Base-by-base conservation (phyloP, 2,113 vertebrate species). In the Sinocyclocheilus grahami region DNA sequence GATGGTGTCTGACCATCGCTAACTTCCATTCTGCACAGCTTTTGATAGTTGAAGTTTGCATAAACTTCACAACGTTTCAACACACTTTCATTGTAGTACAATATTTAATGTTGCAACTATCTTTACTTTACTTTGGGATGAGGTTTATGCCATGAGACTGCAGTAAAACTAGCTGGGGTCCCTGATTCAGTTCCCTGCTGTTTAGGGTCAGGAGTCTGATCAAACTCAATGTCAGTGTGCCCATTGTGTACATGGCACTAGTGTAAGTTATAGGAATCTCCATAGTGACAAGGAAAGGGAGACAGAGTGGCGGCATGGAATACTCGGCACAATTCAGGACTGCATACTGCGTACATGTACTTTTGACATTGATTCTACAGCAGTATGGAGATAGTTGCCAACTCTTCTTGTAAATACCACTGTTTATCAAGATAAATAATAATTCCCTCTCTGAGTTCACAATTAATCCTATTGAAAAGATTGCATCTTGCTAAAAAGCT, bases 141-240 rank as follows among this genome's bases (percentile, higher is more conserved):
- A 67, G 12, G 55, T 71, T 82, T 63, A 83, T 89, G 71, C 33
- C 5, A 80, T 82, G 83, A 91, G 92, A 91, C 87, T 39, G 86
- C 74, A 85, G 67, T 83, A 85, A 90, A 65, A 89, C 96, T 95
- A 95, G 96, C 95, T 96, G 95, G 95, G 97, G 97, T 96, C 95
- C 96, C 94, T 93, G 90, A 91, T 93, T 94, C 87, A 90, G 89
- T 63, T 51, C 89, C 94, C 93, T 53, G 90, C 94, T 92, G 94
- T 92, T 92, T 95, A 94, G 94, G 97, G 96, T 97, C 95, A 94
- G 93, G 95, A 97, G 97, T 96, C 96, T 97, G 97, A 99, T 99
- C 97, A 98, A 97, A 97, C 97, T 98, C 96, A 95, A 96, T 97
- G 97, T 97, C 97, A 98, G 96, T 96, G 95, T 95, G 95, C 95